Evolutionary conservation across 2,113 vertebrate species (phyloP).

Genomic region (Manacus vitellinus): DNA sequence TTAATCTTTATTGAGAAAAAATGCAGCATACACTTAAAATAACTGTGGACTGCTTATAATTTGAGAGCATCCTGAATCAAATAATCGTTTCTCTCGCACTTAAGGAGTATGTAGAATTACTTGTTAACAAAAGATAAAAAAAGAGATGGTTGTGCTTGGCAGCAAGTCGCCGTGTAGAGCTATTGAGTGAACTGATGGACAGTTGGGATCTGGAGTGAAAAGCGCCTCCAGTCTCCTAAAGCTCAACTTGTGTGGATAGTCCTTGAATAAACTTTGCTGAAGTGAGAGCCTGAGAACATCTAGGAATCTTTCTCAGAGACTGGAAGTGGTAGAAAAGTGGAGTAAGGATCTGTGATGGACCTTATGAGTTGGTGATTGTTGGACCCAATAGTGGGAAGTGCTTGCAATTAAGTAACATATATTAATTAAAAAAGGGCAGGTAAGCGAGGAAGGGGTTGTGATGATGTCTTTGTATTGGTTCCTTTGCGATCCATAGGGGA

Average conservation of each 20-base stretch:
- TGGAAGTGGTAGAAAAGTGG: background rate
- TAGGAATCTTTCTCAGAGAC: background rate
- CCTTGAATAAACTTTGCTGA: background rate
- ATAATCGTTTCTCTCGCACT: background rate
- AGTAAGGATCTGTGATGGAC: too few relatives aligned
- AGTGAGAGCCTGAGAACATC: background rate
- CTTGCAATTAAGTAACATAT: accelerated
- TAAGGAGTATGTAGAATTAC: background rate
- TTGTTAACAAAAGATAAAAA: background rate
- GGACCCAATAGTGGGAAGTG: background rate
- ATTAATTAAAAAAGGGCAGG: background rate
- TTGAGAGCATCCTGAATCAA: background rate
- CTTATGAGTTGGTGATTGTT: background rate
- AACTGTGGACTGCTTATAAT: background rate
- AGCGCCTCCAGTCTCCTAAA: background rate
- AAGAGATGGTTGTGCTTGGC: background rate
- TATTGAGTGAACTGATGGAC: background rate
- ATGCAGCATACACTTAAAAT: background rate
- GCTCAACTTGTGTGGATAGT: background rate
- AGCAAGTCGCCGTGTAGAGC: accelerated
- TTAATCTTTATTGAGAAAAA: constrained; percentile 19
- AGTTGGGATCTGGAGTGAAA: background rate
- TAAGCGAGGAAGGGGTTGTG: background rate
- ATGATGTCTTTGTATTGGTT: accelerated
- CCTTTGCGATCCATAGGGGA: background rate